Conservation (phyloP, 2,113 vertebrate genomes). For the Odocoileus hemionus region DNA sequence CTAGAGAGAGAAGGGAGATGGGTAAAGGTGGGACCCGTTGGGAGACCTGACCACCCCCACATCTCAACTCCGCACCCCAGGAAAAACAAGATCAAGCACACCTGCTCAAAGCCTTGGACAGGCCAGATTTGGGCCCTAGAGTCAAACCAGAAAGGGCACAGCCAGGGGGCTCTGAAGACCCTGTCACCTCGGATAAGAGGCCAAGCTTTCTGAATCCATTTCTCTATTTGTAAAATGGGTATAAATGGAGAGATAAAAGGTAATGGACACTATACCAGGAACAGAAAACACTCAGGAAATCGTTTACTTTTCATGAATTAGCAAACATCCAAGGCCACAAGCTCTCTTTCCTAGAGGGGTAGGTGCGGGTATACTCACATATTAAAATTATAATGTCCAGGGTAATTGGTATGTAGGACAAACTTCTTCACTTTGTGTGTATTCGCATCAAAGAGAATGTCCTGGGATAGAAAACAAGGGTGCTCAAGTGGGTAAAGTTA, state of each 20-base stretch:
- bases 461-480: slow-evolving; percentile 79
- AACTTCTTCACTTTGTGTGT: slow-evolving; percentile 99
- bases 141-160: background rate
- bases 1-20: slow-evolving; percentile 79
- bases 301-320: background rate
- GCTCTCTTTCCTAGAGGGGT: background rate
- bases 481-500: background rate
- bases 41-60: background rate
- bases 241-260: background rate
- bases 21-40: background rate
- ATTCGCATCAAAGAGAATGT: slow-evolving; percentile 97
- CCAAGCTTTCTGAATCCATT: background rate
- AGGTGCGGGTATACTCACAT: slow-evolving; percentile 86
- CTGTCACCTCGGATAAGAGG: background rate
- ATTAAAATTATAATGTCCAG: slow-evolving; percentile 99
- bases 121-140: background rate
- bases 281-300: background rate
- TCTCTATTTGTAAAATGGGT: background rate
- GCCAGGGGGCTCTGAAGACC: background rate
- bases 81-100: slow-evolving; percentile 14
- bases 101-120: background rate
- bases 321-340: background rate
- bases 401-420: slow-evolving; percentile 98
- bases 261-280: background rate
- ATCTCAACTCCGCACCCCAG: background rate